These are phyloP conservation scores for Numenius phaeopus DNA, from an alignment of 2,797 vertebrate genomes.

Conservation along the genomic window DNA sequence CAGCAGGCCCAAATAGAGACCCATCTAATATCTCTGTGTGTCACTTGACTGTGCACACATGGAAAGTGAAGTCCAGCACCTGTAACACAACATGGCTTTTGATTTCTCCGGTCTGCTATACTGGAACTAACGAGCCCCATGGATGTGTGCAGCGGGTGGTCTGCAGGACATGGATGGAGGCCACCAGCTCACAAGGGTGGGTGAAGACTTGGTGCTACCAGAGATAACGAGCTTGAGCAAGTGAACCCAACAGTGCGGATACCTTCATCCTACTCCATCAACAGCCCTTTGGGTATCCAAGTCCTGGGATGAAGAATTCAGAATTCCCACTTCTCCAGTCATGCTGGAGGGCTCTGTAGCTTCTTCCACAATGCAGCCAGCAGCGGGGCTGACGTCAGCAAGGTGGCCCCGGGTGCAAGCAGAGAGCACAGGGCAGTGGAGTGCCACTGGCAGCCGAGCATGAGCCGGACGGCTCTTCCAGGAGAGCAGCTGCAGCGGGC, in stretches of 20 bases:
- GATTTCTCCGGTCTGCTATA: background rate
- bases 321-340: background rate
- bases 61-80: background rate
- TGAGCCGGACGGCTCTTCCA: background rate
- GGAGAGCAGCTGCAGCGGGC: background rate
- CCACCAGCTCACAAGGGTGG: background rate
- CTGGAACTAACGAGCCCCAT: background rate
- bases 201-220: background rate
- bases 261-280: background rate
- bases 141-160: background rate
- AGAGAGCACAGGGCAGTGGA: fast-evolving
- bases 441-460: background rate
- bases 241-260: fast-evolving
- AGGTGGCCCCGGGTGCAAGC: background rate
- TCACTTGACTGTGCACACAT: background rate
- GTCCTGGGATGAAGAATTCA: background rate
- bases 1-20: fast-evolving
- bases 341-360: background rate
- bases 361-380: background rate
- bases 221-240: background rate
- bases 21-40: background rate
- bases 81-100: background rate
- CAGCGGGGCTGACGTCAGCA: fast-evolving
- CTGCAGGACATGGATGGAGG: background rate
- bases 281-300: background rate